Evolutionary conservation across 1,140 invertebrate species (phyloP).

Genomic region (Andrena cerasifolii): DNA sequence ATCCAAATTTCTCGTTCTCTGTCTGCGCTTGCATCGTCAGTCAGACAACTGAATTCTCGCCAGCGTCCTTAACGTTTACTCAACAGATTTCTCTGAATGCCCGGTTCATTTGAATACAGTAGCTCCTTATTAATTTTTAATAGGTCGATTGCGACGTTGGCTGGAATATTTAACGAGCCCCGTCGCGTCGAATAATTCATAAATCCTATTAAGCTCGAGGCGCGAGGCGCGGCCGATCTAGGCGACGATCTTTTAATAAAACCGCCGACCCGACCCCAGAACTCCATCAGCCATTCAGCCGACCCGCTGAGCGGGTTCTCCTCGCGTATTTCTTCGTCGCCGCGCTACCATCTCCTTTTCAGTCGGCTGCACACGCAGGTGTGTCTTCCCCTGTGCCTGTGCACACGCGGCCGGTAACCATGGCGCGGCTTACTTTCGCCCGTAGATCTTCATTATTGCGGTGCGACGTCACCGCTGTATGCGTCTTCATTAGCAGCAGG

Average conservation of each 20-base stretch:
- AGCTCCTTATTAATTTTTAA: neutral
- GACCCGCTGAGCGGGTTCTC: conserved; percentile 24
- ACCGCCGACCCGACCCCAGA: neutral
- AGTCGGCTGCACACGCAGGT: neutral
- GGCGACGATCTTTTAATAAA: conserved; percentile 3
- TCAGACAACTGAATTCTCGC: too few species aligned
- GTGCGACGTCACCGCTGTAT: conserved; percentile 54
- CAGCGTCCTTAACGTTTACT: too few species aligned
- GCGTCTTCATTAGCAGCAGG: conserved; percentile 65
- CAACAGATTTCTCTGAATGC: neutral
- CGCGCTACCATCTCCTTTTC: conserved; percentile 32
- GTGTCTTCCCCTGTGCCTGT: too few species aligned
- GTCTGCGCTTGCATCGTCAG: too few species aligned
- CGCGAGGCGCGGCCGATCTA: neutral
- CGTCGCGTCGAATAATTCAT: neutral
- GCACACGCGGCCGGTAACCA: neutral
- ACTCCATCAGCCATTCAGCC: conserved; percentile 14
- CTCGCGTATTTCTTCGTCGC: conserved; percentile 35
- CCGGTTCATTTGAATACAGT: conserved; percentile 10
- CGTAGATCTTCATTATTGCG: conserved; percentile 72
- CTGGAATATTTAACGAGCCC: neutral
- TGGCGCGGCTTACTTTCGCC: conserved; percentile 58
- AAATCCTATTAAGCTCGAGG: neutral
- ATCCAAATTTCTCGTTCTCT: too few species aligned
- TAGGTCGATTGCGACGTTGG: neutral